Evolutionary conservation across 2,797 vertebrate species (phyloP).

Genomic region (Schizopygopsis malacanthus): DNA sequence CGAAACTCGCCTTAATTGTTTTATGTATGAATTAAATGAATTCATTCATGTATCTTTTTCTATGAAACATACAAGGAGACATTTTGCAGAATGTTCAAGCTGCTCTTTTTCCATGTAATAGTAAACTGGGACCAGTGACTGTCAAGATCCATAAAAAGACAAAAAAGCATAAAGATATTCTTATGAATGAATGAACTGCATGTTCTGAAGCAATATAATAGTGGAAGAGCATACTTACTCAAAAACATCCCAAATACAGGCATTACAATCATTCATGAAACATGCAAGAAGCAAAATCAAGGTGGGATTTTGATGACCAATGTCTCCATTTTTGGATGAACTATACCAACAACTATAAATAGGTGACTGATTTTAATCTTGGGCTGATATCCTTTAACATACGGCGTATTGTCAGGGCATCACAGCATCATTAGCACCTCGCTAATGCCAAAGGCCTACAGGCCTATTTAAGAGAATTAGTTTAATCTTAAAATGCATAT

Average conservation of each 20-base stretch:
- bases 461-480: slow-evolving; percentile 25
- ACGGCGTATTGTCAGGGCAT: neutral
- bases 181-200: neutral
- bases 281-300: neutral
- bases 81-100: neutral
- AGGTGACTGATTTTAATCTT: neutral
- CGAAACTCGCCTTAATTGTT: neutral
- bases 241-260: neutral
- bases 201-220: neutral
- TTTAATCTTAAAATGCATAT: slow-evolving; percentile 5
- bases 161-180: neutral
- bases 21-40: too few species aligned
- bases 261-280: neutral
- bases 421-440: slow-evolving; percentile 4
- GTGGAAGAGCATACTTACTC: neutral
- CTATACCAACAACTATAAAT: neutral
- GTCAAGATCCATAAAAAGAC: neutral
- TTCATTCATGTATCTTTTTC: neutral
- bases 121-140: neutral
- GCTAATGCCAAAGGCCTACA: neutral
- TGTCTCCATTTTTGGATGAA: neutral
- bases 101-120: neutral
- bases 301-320: neutral
- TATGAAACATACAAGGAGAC: neutral
- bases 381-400: neutral